These are phyloP conservation scores for Neopipo cinnamomea DNA, from an alignment of 2,113 vertebrate species.

Conservation along the genomic window DNA sequence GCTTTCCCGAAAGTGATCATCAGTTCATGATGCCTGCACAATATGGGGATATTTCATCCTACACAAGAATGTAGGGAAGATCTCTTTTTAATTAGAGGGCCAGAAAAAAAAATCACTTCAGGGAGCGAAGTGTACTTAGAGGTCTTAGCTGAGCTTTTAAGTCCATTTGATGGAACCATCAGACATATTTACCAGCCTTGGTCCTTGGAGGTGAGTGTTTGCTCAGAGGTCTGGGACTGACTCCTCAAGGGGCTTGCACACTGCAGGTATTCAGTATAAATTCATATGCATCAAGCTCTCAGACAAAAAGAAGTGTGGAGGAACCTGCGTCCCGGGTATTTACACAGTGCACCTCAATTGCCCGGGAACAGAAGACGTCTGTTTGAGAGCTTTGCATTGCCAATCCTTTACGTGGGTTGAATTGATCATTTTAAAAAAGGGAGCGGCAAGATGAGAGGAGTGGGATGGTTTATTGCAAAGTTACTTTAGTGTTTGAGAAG, in stretches of 20 bases:
- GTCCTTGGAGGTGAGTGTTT: slow-evolving; percentile 52
- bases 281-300: slow-evolving; percentile 26
- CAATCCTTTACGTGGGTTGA: background rate
- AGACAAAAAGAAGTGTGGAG: slow-evolving; percentile 31
- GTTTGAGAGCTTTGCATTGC: slow-evolving; percentile 28
- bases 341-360: slow-evolving; percentile 15
- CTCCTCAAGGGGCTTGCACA: slow-evolving; percentile 14
- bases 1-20: background rate
- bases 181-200: background rate
- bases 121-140: background rate
- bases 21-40: background rate
- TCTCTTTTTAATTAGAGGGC: slow-evolving; percentile 27
- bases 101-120: background rate
- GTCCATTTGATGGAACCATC: slow-evolving; percentile 18
- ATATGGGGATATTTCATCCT: background rate
- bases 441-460: background rate
- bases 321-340: background rate
- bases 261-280: slow-evolving; percentile 50
- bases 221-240: slow-evolving; percentile 31
- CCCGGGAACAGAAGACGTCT: background rate
- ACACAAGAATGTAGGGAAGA: background rate
- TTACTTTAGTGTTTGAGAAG: background rate
- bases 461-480: background rate
- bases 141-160: slow-evolving; percentile 42
- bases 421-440: slow-evolving; percentile 17